Evolutionary conservation across 2,888 invertebrate species (phyloP).

Genomic region (Syrphus vitripennis): DNA sequence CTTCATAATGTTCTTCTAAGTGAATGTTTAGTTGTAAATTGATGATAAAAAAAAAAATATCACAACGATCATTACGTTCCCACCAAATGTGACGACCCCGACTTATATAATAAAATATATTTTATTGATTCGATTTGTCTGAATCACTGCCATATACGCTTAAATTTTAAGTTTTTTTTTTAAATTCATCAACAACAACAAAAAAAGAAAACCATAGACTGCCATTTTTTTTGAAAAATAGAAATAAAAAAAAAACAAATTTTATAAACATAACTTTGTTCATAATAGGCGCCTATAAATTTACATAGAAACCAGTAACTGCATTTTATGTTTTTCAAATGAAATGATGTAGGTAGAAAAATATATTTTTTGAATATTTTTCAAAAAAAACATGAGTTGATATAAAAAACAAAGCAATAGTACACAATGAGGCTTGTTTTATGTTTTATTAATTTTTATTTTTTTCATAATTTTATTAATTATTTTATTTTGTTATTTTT

Average conservation of each 20-base stretch:
- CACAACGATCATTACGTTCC: conserved; percentile 1
- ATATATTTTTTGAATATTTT: not conserved
- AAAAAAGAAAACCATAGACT: conserved; percentile 45
- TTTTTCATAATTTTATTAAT: conserved; percentile 8
- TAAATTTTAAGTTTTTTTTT: conserved; percentile 57
- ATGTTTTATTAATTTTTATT: conserved; percentile 16
- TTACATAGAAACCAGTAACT: conserved; percentile 53
- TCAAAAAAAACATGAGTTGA: conserved; percentile 19
- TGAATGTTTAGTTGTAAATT: conserved; percentile 86
- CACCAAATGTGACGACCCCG: conserved; percentile 16
- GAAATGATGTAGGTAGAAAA: not conserved
- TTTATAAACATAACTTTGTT: conserved; percentile 25
- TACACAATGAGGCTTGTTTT: conserved; percentile 67
- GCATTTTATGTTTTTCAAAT: conserved; percentile 54
- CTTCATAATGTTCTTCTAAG: conserved; percentile 91
- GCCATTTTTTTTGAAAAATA: too few species aligned
- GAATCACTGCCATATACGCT: conserved; percentile 72
- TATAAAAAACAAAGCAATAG: conserved; percentile 61
- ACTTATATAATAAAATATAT: not conserved
- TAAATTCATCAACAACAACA: conserved; percentile 7
- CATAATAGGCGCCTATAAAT: conserved; percentile 14
- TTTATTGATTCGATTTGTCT: conserved; percentile 59
- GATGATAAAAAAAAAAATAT: not conserved
- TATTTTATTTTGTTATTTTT: conserved; percentile 50
- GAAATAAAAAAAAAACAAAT: conserved; percentile 10